Evolutionary conservation across 1,140 invertebrate genomes (phyloP), one percentile per base, ranked within the genome.

Genomic region (Polyergus mexicanus): DNA sequence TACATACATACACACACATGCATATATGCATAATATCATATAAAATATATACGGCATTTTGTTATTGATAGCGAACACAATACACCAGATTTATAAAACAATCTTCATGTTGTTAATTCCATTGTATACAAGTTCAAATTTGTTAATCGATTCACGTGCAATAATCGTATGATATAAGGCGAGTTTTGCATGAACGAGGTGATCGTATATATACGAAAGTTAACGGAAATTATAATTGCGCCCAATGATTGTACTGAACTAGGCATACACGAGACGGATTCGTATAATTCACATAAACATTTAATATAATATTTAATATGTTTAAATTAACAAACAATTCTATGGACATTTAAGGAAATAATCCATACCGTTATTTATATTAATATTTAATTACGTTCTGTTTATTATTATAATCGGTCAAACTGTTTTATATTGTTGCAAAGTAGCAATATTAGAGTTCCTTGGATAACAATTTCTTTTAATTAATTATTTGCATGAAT

Each of bases 131-230:
- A 88, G 80, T 71, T 77, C 54, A 63, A 86, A 86, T 86, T 88
- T 77, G 41, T 89, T 88, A 81, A 84, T 80, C 76, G 83, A 86
- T 86, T 86, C 62, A 90, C 69, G 92, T 92, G 91, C 91, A 92
- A 92, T 92, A 92, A 91, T 88, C 32, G 72, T 86, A 19, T 54
- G 72, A 65, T 86, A 19, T 54, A 76, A 65, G 38, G 68, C 10
- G 11, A 72, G 66, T 80, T 80, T 56, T 69, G 7, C 28, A 25
- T 51, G 51, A 81, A 81, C 38, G 25, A 81, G 66, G 51, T 66
- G 58, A 54, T 72, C 19, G 44, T 69, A 56, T 28, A 56, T n/a
- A 41, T 69, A 56, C 32, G 41, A 71, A 80, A 44, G 25, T 71
- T 69, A 81, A n/a, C 4, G 41, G 54, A 81, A 72, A 71, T 69